Evolutionary conservation across 2,888 invertebrate genomes (phyloP).

Genomic region (Scrobipalpa costella): DNA sequence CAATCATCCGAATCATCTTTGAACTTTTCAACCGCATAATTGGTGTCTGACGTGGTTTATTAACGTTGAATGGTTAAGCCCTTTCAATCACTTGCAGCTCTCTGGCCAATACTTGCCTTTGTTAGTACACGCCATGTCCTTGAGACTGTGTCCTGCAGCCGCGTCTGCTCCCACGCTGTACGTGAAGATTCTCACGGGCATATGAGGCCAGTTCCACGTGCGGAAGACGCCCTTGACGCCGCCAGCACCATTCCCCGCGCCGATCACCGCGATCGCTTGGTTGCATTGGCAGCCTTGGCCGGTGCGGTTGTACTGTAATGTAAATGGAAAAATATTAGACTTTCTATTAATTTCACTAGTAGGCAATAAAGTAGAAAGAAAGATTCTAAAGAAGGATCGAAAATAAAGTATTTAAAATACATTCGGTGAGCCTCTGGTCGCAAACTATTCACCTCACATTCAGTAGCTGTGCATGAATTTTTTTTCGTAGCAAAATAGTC

Average conservation of each 20-base stretch:
- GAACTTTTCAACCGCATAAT: too few relatives aligned
- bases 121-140: conserved; percentile 98
- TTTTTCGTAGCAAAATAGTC: too few relatives aligned
- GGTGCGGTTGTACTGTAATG: conserved; percentile 87
- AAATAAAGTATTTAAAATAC: too few relatives aligned
- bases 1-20: too few relatives aligned
- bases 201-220: conserved; percentile 95
- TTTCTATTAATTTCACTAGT: not conserved
- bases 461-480: too few relatives aligned
- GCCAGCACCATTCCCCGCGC: conserved; percentile 94
- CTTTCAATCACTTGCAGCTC: too few relatives aligned
- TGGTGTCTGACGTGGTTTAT: too few relatives aligned
- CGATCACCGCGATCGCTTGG: conserved; percentile 98
- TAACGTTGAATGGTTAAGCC: too few relatives aligned
- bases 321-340: not conserved
- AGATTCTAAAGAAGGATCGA: too few relatives aligned
- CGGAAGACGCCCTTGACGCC: conserved; percentile 84
- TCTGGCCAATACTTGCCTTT: conserved; percentile 85
- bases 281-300: conserved; percentile 96
- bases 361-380: too few relatives aligned
- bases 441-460: too few relatives aligned
- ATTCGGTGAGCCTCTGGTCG: too few relatives aligned
- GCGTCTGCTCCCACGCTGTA: conserved; percentile 97
- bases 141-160: conserved; percentile 90
- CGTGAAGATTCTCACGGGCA: conserved; percentile 97